Base-by-base conservation (phyloP, 37 sponge, comb jelly and placozoan genomes). In the Tethya wilhelma region DNA sequence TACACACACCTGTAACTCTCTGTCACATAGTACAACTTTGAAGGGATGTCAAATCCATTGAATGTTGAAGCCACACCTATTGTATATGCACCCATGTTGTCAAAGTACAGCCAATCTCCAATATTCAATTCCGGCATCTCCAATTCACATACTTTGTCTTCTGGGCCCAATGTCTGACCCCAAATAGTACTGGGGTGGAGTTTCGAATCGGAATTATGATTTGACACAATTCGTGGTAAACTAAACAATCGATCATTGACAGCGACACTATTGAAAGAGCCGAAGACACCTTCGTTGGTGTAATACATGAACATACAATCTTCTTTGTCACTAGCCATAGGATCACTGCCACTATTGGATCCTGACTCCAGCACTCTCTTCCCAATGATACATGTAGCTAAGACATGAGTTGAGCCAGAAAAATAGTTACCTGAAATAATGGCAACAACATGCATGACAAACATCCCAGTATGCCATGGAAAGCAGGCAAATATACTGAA, bases 261-360 rank as follows among this genome's bases (percentile, higher is more conserved):
- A 49, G 49, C 23, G 22, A 80, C 36, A 53, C 70, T 79, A 43
- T 84, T 85, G 82, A 90, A 93, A 17, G 94, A 89, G 0, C 94
- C 88, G 44, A 90, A 93, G 0, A 90, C 75, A 4, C 94, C 94
- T 67, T 93, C 94, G 40, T 82, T 93, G 57, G 86, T 56, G 64
- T 93, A 93, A 56, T 90, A 93, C 90, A 77, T 90, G 63, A 64
- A 68, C 41, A 23, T 34, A 43, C 49, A 26, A 25, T 11, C 25
- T n/a, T 12, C 26, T 12, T 62, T 75, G 11, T 39, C 56, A 5
- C 28, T 23, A 49, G 17, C 17, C 14, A 17, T 49, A 19, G 9
- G 9, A 19, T 19, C 55, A 49, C 55, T 49, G 55, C 9, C 17
- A 17, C 9, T 49, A 49, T 49, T 49, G 9, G 55, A 19, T 49